Conservation (phyloP, 2,113 vertebrate genomes). For the Felis chaus region DNA sequence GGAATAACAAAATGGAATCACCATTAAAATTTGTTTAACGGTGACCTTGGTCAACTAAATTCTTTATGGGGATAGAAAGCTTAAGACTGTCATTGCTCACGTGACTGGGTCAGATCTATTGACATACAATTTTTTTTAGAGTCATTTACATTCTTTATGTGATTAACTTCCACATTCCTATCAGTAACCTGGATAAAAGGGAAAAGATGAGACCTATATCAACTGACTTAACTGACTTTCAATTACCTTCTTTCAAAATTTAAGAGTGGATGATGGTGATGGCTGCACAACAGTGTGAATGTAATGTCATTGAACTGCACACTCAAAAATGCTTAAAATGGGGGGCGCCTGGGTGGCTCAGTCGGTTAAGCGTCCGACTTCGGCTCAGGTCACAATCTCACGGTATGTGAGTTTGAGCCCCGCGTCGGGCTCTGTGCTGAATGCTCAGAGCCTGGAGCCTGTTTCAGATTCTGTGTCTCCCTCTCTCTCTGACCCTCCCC, state of each 20-base stretch:
- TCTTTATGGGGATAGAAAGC: not conserved
- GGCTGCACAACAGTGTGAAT: too few species aligned
- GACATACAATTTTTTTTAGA: not conserved
- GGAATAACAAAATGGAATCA: not conserved
- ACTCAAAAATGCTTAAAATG: not conserved
- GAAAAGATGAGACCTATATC: not conserved
- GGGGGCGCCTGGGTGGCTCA: too few species aligned
- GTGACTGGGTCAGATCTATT: not conserved
- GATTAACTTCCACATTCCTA: constrained; percentile 6
- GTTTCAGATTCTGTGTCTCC: too few species aligned
- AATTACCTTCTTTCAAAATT: not conserved
- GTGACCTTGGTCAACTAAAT: not conserved
- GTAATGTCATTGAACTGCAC: not conserved
- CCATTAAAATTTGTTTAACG: not conserved
- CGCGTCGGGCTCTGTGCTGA: too few species aligned
- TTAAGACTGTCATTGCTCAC: not conserved
- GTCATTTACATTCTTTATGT: not conserved
- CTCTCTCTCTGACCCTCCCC: too few species aligned
- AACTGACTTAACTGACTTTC: not conserved
- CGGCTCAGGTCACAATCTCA: too few species aligned
- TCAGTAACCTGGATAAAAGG: not conserved
- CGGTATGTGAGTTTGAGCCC: too few species aligned
- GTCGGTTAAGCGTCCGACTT: too few species aligned
- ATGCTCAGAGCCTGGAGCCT: too few species aligned
- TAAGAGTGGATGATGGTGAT: not conserved